phyloP scores from a whole-genome alignment of 2,888 invertebrate genomes.

The Chloroclysta siterata region DNA sequence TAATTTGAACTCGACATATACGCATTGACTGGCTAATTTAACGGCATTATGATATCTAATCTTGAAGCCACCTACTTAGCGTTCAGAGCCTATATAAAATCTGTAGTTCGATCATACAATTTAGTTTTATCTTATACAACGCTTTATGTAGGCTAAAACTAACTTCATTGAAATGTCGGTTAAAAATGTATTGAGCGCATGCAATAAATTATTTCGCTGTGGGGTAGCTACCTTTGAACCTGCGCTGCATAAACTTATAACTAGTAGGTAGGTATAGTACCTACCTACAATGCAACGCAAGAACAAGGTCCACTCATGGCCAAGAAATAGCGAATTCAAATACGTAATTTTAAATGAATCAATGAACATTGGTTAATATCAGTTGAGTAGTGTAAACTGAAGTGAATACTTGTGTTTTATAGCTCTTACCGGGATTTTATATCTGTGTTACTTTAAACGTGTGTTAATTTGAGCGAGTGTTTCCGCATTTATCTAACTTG shows the following conservation, averaged over 20 bases:
- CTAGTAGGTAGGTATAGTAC: too few species aligned
- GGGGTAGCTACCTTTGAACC: too few species aligned
- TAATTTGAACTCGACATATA: too few species aligned
- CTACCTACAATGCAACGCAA: neutral
- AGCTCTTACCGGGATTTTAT: neutral
- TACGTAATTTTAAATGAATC: neutral
- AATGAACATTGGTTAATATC: neutral
- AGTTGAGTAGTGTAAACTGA: neutral
- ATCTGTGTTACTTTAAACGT: too few species aligned
- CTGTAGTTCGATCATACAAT: neutral
- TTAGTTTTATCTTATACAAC: neutral
- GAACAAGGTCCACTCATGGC: slow-evolving; percentile 7
- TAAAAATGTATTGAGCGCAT: slow-evolving; percentile 4
- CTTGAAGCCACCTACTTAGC: too few species aligned
- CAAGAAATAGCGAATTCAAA: slow-evolving; percentile 8
- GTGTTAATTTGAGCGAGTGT: too few species aligned
- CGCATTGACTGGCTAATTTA: too few species aligned
- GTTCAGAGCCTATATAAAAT: too few species aligned
- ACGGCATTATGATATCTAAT: too few species aligned
- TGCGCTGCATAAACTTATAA: neutral
- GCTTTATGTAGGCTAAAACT: neutral
- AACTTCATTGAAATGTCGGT: neutral
- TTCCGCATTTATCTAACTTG: too few species aligned
- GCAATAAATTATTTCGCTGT: neutral
- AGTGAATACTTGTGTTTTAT: neutral